phyloP scores from a whole-genome alignment of 2,797 vertebrate species.

The Nyctibius grandis region DNA sequence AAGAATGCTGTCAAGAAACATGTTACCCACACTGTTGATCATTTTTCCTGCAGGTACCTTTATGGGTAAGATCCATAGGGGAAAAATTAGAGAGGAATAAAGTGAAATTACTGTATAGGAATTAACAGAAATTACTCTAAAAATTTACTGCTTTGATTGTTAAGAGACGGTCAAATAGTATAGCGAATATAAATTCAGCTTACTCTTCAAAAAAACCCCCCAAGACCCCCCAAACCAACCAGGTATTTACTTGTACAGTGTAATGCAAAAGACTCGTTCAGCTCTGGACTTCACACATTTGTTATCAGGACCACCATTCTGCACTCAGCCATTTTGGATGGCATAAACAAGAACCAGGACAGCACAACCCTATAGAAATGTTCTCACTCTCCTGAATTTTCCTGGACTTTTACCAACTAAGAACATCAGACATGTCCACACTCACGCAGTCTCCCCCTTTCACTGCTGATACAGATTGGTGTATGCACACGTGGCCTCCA shows the following conservation, averaged over 20 bases:
- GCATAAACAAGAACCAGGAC: background rate
- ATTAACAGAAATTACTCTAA: background rate
- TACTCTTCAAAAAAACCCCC: background rate
- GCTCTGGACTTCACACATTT: background rate
- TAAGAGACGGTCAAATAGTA: background rate
- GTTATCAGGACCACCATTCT: background rate
- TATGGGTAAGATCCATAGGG: background rate
- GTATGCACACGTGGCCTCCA: background rate
- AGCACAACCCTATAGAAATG: background rate
- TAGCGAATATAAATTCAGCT: background rate
- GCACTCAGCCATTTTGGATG: background rate
- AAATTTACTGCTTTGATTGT: background rate
- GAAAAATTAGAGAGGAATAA: background rate
- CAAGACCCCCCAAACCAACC: background rate
- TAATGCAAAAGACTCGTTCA: background rate
- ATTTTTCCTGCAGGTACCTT: background rate
- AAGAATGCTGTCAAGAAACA: background rate
- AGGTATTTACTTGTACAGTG: background rate
- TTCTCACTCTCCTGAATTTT: background rate
- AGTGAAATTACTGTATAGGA: background rate
- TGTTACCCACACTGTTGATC: background rate
- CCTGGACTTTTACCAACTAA: background rate
- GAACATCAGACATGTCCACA: background rate
- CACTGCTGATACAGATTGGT: background rate
- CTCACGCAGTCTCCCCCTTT: background rate